phyloP scores from a whole-genome alignment of 2,888 invertebrate species.

The Ctena decussata region DNA sequence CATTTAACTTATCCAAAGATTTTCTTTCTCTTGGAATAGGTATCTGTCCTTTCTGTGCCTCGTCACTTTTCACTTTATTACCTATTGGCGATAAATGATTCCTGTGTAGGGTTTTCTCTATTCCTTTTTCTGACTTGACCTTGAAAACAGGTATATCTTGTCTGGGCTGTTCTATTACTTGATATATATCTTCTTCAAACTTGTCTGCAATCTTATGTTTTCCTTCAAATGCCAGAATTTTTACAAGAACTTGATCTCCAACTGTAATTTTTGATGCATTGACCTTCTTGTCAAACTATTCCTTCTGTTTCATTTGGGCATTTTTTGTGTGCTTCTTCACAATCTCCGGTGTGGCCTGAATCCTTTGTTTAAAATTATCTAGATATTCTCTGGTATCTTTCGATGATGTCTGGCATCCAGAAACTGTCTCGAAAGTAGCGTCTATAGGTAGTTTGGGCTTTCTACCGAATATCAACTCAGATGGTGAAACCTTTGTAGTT shows the following conservation, averaged over 20 bases:
- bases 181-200: background rate
- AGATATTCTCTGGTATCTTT: background rate
- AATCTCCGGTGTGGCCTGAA: background rate
- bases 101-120: no score
- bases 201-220: background rate
- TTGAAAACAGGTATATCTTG: conserved; percentile 4
- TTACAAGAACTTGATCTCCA: background rate
- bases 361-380: background rate
- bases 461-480: no score
- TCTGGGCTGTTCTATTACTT: background rate
- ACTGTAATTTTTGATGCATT: background rate
- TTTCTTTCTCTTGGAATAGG: no score
- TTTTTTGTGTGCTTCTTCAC: background rate
- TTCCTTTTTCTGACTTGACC: background rate
- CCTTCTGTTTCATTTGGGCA: background rate
- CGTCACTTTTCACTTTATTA: no score
- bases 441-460: no score
- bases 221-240: background rate
- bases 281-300: background rate
- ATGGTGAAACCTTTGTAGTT: conserved; percentile 26
- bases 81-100: no score
- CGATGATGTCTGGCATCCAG: no score
- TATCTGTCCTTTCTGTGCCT: no score
- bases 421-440: background rate
- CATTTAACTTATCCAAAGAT: no score